Evolutionary conservation across 2,113 vertebrate genomes (phyloP).

Genomic region (Oncorhynchus gorbuscha): DNA sequence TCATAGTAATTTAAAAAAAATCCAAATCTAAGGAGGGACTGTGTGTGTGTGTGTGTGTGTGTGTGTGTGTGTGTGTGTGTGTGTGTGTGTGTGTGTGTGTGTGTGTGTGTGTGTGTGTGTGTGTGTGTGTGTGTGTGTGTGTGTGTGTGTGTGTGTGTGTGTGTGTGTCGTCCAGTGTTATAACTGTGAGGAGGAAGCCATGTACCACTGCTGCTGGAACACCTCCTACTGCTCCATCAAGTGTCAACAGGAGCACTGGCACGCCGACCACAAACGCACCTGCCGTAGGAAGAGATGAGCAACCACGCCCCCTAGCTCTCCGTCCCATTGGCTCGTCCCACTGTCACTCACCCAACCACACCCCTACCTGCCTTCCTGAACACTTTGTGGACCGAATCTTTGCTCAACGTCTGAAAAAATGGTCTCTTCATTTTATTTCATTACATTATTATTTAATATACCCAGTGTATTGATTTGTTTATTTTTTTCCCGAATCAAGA

Average conservation of each 20-base stretch:
- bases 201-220: slow-evolving; percentile 99
- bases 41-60: not conserved
- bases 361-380: slow-evolving; percentile 80
- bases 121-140: not conserved
- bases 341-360: slow-evolving; percentile 79
- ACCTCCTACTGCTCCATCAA: slow-evolving; percentile 99
- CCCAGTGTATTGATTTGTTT: slow-evolving; percentile 26
- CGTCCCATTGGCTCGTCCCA: slow-evolving; percentile 77
- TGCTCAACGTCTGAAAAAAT: slow-evolving; percentile 20
- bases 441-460: slow-evolving; percentile 53
- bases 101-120: slow-evolving; percentile 2
- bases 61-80: not conserved
- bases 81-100: not conserved
- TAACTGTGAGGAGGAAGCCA: slow-evolving; percentile 99
- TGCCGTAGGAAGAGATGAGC: slow-evolving; percentile 99
- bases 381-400: slow-evolving; percentile 74
- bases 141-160: no score
- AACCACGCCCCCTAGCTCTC: slow-evolving; percentile 74
- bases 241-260: slow-evolving; percentile 99
- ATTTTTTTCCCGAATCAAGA: slow-evolving; percentile 2
- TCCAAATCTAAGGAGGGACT: not conserved
- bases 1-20: no score
- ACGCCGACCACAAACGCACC: slow-evolving; percentile 98
- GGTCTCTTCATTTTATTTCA: slow-evolving; percentile 2
- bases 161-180: slow-evolving; percentile 81